Percentiles rank a stretch among this genome's conserved stretches.
phyloP scores from a whole-genome alignment of 2,888 invertebrate species.

The Liopterus haemorrhoidalis region DNA sequence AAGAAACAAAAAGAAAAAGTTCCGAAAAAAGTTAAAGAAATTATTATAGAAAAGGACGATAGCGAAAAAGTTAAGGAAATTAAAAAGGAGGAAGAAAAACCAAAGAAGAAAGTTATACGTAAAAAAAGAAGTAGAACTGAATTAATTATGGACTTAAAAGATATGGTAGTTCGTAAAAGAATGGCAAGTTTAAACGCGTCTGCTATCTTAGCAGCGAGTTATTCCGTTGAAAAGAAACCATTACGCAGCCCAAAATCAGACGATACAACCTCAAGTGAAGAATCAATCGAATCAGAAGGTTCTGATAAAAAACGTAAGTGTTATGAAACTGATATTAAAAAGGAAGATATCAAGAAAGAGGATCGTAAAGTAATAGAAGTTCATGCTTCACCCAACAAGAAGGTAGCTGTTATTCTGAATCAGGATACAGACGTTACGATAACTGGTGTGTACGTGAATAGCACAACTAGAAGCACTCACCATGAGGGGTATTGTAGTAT shows the following conservation, averaged over 20 bases:
- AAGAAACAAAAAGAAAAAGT: constrained; percentile 42
- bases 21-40: constrained; percentile 46
- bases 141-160: constrained; percentile 72
- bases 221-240: constrained; percentile 59
- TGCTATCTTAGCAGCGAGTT: constrained; percentile 84
- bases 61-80: constrained; percentile 33
- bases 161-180: constrained; percentile 81
- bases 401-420: constrained; percentile 73
- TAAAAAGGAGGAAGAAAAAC: constrained; percentile 48
- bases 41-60: constrained; percentile 51
- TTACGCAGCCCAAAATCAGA: constrained; percentile 52
- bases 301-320: constrained; percentile 44
- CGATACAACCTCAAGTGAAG: constrained; percentile 51
- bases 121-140: constrained; percentile 57
- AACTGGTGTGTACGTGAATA: constrained; percentile 76
- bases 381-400: constrained; percentile 49
- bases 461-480: constrained; percentile 63
- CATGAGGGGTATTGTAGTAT: constrained; percentile 81
- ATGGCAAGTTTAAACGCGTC: constrained; percentile 90
- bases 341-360: constrained; percentile 44
- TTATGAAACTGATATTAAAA: constrained; percentile 47
- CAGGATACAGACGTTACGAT: constrained; percentile 84
- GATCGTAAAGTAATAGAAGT: constrained; percentile 44
- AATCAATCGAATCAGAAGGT: constrained; percentile 49
- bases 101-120: constrained; percentile 46